Conservation (phyloP, 2,888 invertebrate species). For the Entomobrya proxima region DNA sequence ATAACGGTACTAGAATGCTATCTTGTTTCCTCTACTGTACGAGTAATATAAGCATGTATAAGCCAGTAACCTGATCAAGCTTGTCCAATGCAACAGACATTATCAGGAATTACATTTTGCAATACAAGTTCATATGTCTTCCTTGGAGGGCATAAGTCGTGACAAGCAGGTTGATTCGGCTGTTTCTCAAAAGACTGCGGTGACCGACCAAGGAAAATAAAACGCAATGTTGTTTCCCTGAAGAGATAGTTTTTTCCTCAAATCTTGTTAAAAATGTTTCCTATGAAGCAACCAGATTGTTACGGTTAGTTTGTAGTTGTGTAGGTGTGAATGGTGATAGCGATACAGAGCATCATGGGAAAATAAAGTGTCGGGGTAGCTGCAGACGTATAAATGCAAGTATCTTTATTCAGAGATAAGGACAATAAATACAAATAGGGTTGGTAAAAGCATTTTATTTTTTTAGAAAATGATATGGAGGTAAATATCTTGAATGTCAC, state of each 20-base stretch:
- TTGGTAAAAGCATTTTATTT: neutral
- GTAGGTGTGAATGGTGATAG: neutral
- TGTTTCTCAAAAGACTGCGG: neutral
- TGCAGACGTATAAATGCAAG: slow-evolving; percentile 15
- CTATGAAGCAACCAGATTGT: neutral
- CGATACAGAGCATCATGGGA: neutral
- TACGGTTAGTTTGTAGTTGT: neutral
- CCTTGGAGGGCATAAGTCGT: slow-evolving; percentile 58
- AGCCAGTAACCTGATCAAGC: neutral
- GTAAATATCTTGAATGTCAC: too few species aligned
- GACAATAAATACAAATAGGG: slow-evolving; percentile 41
- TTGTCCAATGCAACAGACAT: slow-evolving; percentile 52
- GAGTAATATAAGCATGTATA: neutral
- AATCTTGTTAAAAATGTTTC: neutral
- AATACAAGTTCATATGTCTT: slow-evolving; percentile 53
- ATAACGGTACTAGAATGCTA: neutral
- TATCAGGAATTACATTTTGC: slow-evolving; percentile 43
- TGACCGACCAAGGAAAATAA: slow-evolving; percentile 2
- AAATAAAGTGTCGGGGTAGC: neutral
- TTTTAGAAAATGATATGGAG: too few species aligned
- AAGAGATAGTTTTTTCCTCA: neutral
- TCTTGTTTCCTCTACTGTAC: neutral
- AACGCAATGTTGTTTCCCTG: neutral
- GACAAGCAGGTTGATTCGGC: slow-evolving; percentile 63
- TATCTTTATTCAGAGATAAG: slow-evolving; percentile 4